Base-by-base conservation (phyloP, 2,888 invertebrate species). In the Ptycholaimellus sp. region DNA sequence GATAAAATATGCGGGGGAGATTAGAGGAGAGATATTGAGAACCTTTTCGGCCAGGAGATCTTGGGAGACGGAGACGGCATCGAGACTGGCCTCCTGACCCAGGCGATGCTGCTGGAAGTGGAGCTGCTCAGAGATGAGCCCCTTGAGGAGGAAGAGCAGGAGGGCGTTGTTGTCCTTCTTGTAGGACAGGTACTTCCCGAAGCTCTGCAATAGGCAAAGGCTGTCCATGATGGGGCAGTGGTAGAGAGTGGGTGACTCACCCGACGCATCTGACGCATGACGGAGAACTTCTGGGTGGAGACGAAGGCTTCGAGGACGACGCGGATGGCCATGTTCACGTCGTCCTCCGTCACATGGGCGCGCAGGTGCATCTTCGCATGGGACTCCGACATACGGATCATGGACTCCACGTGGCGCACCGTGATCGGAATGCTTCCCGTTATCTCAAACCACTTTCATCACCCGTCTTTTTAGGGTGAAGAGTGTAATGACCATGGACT, bases 301-400 rank as follows among this genome's bases (percentile, higher is more conserved):
- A 99, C 81, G 64, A 99, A 99, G 58, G 85, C 85, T 61, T 99
- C 93, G 37, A 99, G 68, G 75, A 85, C 80, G 67, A 87, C 81
- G 38, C 85, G 68, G 43, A 93, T 85, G 22, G 96, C 87, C 72
- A 90, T 76, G 62, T 87, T 85, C 9, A 99, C 83, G 60, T 99
- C 96, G 41, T 77, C 78, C 52, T 96, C 93, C 40, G 59, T 62
- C 14, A 67, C 66, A 44, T 71, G 67, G 2, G 36, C 73, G 1
- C 93, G 70, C 19, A 99, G 66, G 64, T 93, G 87, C 71, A 99
- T 78, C 42, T 79, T 73, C 0, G 96, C 93, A 63, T 87, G 80
- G 0, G 93, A 81, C 60, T 99, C 96, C 0, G 90, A 71, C 78
- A 96, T 81, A 30, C 96, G 73, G 50, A 96, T 90, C 60, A 99